Conservation (phyloP, 1,140 invertebrate species). For the Atta texana region DNA sequence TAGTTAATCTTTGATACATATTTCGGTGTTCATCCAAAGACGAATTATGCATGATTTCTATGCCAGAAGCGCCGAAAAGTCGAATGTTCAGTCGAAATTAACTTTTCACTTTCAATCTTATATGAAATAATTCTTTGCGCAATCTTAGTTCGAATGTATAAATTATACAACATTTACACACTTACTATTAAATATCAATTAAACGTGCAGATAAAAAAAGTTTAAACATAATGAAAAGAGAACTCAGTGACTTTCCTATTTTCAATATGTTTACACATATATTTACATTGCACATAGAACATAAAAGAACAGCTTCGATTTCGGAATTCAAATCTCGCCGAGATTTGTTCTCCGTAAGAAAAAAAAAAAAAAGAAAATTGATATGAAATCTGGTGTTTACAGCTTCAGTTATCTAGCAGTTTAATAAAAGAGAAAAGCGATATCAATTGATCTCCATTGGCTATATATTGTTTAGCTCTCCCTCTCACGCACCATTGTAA, state of each 20-base stretch:
- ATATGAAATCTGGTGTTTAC: not conserved
- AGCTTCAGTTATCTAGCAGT: slow-evolving; percentile 20
- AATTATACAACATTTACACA: not conserved
- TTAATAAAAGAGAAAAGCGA: slow-evolving; percentile 22
- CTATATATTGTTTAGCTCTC: slow-evolving; percentile 61
- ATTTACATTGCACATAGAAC: not conserved
- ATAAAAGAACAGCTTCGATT: not conserved
- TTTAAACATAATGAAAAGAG: not conserved
- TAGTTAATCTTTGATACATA: slow-evolving; percentile 72
- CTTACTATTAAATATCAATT: not conserved
- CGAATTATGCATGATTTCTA: not conserved
- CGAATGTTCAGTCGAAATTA: not conserved
- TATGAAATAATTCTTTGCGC: not conserved
- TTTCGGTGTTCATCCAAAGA: slow-evolving; percentile 5
- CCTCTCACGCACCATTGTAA: slow-evolving; percentile 76
- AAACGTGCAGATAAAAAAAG: not conserved
- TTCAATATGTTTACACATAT: not conserved
- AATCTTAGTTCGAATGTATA: not conserved
- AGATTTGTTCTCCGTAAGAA: not conserved
- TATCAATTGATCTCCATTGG: slow-evolving; percentile 26
- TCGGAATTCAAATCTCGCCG: not conserved
- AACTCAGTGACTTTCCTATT: not conserved
- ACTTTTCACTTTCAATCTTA: not conserved
- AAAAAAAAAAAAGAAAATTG: no score
- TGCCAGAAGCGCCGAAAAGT: not conserved